These are phyloP conservation scores for Danio jaintianensis DNA, from an alignment of 2,797 vertebrate species.

Conservation along the genomic window DNA sequence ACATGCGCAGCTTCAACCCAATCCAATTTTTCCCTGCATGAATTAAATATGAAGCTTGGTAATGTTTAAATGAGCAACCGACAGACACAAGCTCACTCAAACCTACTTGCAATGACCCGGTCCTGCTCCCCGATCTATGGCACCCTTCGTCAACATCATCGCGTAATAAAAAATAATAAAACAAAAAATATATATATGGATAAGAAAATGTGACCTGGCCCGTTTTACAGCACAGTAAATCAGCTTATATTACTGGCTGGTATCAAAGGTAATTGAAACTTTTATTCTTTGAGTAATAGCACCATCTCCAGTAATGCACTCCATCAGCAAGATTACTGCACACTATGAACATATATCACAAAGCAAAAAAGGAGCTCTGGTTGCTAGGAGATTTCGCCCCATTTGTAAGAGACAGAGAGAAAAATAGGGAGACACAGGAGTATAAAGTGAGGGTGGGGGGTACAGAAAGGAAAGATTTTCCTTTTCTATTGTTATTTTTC, in stretches of 20 bases:
- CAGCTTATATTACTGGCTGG: constrained; percentile 45
- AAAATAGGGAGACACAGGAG: constrained; percentile 24
- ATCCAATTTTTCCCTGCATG: constrained; percentile 58
- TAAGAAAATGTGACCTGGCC: constrained; percentile 52
- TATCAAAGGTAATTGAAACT: constrained; percentile 61
- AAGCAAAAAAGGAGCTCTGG: constrained; percentile 44
- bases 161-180: constrained; percentile 52
- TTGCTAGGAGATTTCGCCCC: constrained; percentile 62
- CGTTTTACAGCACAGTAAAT: constrained; percentile 51
- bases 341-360: constrained; percentile 49
- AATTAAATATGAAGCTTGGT: constrained; percentile 61
- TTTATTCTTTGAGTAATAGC: constrained; percentile 69
- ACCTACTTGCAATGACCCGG: constrained; percentile 12
- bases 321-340: constrained; percentile 67
- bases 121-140: neutral
- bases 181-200: constrained; percentile 55
- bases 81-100: constrained; percentile 48
- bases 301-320: constrained; percentile 65
- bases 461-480: constrained; percentile 14
- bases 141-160: constrained; percentile 35
- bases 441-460: constrained; percentile 22
- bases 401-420: constrained; percentile 41
- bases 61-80: constrained; percentile 57
- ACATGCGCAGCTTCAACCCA: constrained; percentile 29
- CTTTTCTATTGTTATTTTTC: constrained; percentile 33